Conservation (phyloP, 2,888 invertebrate species). For the Pharmacophagus antenor region DNA sequence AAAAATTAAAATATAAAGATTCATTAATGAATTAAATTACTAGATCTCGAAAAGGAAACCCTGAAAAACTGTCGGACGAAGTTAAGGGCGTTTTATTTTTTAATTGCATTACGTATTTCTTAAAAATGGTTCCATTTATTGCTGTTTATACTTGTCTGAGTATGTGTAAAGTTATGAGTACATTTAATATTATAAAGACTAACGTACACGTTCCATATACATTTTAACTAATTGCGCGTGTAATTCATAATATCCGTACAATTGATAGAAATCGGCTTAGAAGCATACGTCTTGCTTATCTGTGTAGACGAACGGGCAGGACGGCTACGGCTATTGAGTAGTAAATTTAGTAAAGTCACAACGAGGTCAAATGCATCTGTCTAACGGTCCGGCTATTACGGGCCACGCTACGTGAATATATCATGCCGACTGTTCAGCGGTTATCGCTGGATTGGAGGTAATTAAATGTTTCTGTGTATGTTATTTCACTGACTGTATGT, state of each 20-base stretch:
- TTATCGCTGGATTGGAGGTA: constrained; percentile 13
- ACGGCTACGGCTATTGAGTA: constrained; percentile 20
- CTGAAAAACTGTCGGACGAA: no score
- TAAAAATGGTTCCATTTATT: no score
- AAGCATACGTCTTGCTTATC: constrained; percentile 20
- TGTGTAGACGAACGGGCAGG: constrained; percentile 4
- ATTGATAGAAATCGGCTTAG: constrained; percentile 5
- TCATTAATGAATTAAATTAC: no score
- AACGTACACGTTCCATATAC: not conserved
- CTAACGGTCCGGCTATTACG: constrained; percentile 64
- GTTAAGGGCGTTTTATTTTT: no score
- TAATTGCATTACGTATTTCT: no score
- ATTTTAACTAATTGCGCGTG: constrained; percentile 9
- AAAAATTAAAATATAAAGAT: no score
- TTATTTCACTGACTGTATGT: not conserved
- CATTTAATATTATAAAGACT: no score
- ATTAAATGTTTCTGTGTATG: constrained; percentile 13
- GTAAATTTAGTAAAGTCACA: constrained; percentile 51
- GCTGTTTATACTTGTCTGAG: no score
- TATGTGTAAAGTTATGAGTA: no score
- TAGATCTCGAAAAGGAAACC: no score
- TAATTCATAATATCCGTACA: not conserved
- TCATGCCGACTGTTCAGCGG: constrained; percentile 36
- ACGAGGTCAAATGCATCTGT: constrained; percentile 68
- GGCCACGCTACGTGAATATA: constrained; percentile 56